Evolutionary conservation across 2,113 vertebrate species (phyloP), one percentile per base, ranked within the genome.

Genomic region (Electrona antarctica): DNA sequence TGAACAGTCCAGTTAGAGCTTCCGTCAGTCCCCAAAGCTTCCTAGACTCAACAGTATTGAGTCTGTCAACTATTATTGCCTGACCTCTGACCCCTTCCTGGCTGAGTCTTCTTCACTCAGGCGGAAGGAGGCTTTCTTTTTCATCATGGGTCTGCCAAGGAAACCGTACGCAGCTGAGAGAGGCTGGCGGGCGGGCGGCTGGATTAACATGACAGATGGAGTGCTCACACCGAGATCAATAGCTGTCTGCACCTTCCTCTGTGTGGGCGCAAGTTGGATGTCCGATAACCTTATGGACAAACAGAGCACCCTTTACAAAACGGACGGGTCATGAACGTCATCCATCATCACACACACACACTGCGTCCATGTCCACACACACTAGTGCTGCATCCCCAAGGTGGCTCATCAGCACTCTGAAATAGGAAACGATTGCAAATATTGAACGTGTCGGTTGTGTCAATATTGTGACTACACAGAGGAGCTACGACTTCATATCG

Each of bases 151-250:
- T 46, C 21, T 7, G 55, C 13, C 41, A 6, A 56, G 60, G n/a
- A 48, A 33, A 28, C 49, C 9, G 51, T 21, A 47, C 11, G 10
- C 8, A 33, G 60, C 14, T 2, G 4, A 62, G 61, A 41, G 9
- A 60, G 56, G 33, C 65, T 56, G 8, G 28, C 9, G 14, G 21
- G 68, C 12, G 12, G 12, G 72, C 11, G 63, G 11, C 33, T 3
- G 59, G 78, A 80, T 80, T 72, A 84, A 59, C 47, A 10, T 64
- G 71, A 75, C 69, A 69, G 80, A 78, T 73, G 73, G 55, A 73
- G 59, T 63, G 41, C 46, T 64, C 15, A 9, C 33, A 48, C 46
- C 7, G n/a, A 60, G 67, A 71, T 73, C 73, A 49, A 76, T 73
- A 69, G 21, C n/a, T 67, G 71, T 63, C 67, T 62, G 56, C 33